phyloP scores from a whole-genome alignment of 1,140 invertebrate species.

The Argopecten irradians region DNA sequence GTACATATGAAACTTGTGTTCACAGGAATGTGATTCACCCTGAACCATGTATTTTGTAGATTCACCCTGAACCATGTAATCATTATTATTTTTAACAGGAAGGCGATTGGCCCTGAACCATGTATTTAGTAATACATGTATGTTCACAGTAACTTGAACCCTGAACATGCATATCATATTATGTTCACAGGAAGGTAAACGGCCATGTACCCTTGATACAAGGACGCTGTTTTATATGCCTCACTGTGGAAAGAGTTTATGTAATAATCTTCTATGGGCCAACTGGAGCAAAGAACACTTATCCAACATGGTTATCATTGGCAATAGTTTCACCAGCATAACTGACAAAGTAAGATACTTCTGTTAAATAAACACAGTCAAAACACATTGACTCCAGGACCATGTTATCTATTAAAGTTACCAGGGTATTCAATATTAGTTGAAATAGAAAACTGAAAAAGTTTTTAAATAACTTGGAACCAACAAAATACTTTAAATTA shows the following conservation, averaged over 20 bases:
- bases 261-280: conserved; percentile 88
- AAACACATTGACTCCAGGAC: neutral
- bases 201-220: conserved; percentile 76
- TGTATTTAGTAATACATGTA: no score
- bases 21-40: neutral
- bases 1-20: neutral
- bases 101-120: neutral
- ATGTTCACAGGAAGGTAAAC: conserved; percentile 82
- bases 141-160: no score
- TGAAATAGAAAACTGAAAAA: neutral
- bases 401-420: neutral
- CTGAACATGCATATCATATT: neutral
- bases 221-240: conserved; percentile 86
- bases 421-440: neutral
- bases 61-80: no score
- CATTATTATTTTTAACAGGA: neutral
- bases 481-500: no score
- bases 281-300: conserved; percentile 84
- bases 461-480: no score
- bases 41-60: no score
- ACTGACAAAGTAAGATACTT: conserved; percentile 61
- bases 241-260: conserved; percentile 88
- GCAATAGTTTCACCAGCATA: conserved; percentile 81
- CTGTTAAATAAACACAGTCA: neutral
- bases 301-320: conserved; percentile 83